Percentiles rank a stretch among this genome's conserved stretches.
Conservation (phyloP, 2,797 vertebrate species). For the Spheniscus humboldti region DNA sequence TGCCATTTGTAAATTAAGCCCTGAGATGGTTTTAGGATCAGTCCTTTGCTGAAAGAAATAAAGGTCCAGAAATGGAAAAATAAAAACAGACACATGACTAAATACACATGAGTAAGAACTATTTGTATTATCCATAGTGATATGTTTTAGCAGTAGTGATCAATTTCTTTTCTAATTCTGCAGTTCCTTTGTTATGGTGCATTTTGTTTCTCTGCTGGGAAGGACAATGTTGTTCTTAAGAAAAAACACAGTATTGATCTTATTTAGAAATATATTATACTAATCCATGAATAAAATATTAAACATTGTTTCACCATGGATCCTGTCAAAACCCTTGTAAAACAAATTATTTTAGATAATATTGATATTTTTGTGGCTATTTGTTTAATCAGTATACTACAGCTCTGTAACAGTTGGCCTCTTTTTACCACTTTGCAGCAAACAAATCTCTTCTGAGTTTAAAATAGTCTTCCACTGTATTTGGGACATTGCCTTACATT, state of each 20-base stretch:
- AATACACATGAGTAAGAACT: not conserved
- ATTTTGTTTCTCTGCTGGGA: not conserved
- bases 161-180: not conserved
- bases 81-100: rapidly evolving
- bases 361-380: not conserved
- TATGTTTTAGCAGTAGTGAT: not conserved
- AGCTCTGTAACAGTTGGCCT: not conserved
- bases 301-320: not conserved
- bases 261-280: not conserved
- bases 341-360: not conserved
- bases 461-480: not conserved
- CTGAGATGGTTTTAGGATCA: not conserved
- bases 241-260: constrained; percentile 26
- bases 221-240: not conserved
- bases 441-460: not conserved
- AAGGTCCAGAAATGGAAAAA: not conserved
- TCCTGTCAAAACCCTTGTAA: not conserved
- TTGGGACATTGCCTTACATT: not conserved
- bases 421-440: not conserved
- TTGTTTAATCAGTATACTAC: not conserved
- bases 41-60: not conserved
- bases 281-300: not conserved
- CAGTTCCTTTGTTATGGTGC: not conserved
- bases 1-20: not conserved
- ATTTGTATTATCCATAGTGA: not conserved